Evolutionary conservation across 2,797 vertebrate genomes (phyloP).

Genomic region (Chelonia mydas): DNA sequence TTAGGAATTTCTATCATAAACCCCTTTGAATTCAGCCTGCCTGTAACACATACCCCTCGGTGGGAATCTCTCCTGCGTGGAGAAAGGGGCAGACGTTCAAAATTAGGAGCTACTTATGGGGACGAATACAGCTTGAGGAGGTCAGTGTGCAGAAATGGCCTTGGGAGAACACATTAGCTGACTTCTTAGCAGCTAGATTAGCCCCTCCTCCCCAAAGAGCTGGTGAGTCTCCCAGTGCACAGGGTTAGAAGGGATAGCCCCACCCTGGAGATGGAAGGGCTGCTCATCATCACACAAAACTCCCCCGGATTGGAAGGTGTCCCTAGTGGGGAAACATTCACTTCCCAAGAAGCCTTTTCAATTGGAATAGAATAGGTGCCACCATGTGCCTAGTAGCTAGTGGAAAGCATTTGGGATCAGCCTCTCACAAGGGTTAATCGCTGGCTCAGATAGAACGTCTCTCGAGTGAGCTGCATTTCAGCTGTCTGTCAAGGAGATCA

Average conservation of each 20-base stretch:
- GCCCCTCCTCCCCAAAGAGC: not conserved
- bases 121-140: not conserved
- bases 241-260: not conserved
- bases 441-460: not conserved
- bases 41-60: rapidly evolving
- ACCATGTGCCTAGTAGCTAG: not conserved
- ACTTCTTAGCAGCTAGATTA: not conserved
- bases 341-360: not conserved
- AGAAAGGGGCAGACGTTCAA: not conserved
- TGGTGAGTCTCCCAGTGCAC: not conserved
- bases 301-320: rapidly evolving
- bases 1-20: rapidly evolving
- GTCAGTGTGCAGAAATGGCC: not conserved
- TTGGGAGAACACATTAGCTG: not conserved
- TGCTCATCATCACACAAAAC: rapidly evolving
- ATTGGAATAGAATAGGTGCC: not conserved
- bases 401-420: not conserved
- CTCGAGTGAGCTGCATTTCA: not conserved
- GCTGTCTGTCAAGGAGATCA: not conserved
- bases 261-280: rapidly evolving
- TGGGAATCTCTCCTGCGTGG: rapidly evolving
- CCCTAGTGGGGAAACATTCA: not conserved
- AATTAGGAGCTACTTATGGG: not conserved
- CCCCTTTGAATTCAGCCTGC: not conserved
- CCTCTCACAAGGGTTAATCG: not conserved